Percentiles rank a stretch among this genome's conserved stretches.
These are phyloP conservation scores for Gambusia affinis DNA, from an alignment of 2,113 vertebrate species.

Conservation along the genomic window DNA sequence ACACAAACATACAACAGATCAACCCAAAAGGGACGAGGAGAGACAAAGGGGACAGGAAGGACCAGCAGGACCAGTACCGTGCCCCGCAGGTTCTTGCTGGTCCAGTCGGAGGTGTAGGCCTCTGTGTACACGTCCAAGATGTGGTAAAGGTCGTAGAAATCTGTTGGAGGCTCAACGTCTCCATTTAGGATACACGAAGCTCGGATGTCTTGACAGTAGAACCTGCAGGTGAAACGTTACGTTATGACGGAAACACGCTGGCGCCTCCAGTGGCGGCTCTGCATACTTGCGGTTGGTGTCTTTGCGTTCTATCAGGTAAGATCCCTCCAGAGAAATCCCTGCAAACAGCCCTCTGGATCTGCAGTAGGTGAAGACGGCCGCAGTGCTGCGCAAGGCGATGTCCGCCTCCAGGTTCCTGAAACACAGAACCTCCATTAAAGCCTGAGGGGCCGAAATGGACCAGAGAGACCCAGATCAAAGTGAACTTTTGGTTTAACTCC, in stretches of 20 bases:
- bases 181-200: constrained; percentile 92
- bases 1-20: neutral
- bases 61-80: constrained; percentile 48
- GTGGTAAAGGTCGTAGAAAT: constrained; percentile 87
- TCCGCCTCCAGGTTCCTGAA: constrained; percentile 93
- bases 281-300: constrained; percentile 96
- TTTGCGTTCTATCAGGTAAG: constrained; percentile 93
- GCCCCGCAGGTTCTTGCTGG: constrained; percentile 43
- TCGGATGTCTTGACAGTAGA: constrained; percentile 90
- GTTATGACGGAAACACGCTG: neutral
- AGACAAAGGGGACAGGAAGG: neutral
- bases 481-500: neutral
- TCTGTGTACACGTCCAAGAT: constrained; percentile 87
- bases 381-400: constrained; percentile 88
- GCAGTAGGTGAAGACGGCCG: constrained; percentile 95
- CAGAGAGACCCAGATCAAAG: no score
- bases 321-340: constrained; percentile 93
- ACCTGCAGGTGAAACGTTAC: constrained; percentile 73
- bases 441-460: no score
- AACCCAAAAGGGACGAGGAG: no score
- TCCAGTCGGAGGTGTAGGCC: constrained; percentile 84
- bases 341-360: constrained; percentile 93
- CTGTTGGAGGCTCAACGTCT: constrained; percentile 84
- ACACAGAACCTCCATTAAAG: neutral
- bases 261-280: neutral